Evolutionary conservation across 1,140 invertebrate species (phyloP), one percentile per base, ranked within the genome.

Genomic region (Euglossa dilemma): DNA sequence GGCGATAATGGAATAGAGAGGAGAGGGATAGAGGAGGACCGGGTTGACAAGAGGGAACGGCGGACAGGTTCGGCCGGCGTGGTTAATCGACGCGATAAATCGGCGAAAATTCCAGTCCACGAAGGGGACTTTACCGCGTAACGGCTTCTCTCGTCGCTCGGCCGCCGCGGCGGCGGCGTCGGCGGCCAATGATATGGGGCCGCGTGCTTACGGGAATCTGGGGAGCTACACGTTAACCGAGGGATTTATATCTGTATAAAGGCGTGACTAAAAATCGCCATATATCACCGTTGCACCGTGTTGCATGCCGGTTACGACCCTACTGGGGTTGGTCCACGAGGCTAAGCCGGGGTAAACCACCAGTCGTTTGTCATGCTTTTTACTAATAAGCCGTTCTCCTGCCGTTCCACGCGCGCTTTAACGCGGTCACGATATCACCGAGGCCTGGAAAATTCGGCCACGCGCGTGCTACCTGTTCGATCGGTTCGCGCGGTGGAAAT

Each of bases 331-430:
- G 89, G 87, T 90, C 79, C 75, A 64, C 90, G 80, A 69, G 56
- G 64, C 72, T 90, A 90, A 91, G 90, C 88, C 91, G 59, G 70
- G 80, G 84, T 91, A 90, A 91, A 91, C 91, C 91, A 84, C 91
- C 88, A 85, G 90, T 84, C 91, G 90, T 91, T 91, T 91, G 89
- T 91, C 91, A 91, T 91, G 89, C 91, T 91, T 91, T 91, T 91
- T 91, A 91, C 91, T 91, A 91, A 91, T 91, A 91, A 91, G 89
- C 90, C 84, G 87, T 63, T 80, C 78, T 78, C 72, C 75, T 86
- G 83, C 86, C 87, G 82, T 81, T 73, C 47, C 80, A 54, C 28
- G 72, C 85, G 87, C 23, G 75, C 85, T 85, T 83, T 89, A 90
- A 87, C 87, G 87, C 87, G 79, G 75, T 50, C 76, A 56, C 79